A percentile compares a stretch with the other conserved stretches of the same genome.
Conservation (phyloP, 2,797 vertebrate genomes). For the Eremophila alpestris region DNA sequence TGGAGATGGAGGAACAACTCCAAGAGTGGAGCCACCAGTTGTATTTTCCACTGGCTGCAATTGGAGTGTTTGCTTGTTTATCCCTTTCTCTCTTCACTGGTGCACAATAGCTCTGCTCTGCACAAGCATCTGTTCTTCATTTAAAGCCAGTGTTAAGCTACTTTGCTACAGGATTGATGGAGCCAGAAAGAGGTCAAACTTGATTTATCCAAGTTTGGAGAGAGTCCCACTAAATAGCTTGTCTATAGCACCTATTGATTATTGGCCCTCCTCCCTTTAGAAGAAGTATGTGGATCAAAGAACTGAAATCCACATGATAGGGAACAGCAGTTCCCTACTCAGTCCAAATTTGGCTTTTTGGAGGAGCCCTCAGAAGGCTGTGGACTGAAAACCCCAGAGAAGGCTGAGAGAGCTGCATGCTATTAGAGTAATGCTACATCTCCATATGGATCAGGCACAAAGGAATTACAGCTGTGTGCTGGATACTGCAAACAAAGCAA, state of each 20-base stretch:
- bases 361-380: background rate
- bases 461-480: background rate
- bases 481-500: background rate
- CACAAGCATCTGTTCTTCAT: slow-evolving; percentile 7
- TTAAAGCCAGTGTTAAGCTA: background rate
- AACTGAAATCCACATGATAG: background rate
- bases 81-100: background rate
- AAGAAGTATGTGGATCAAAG: background rate
- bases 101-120: background rate
- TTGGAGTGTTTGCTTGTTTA: background rate
- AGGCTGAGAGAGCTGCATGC: fast-evolving
- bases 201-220: background rate
- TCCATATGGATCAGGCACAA: background rate
- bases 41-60: background rate
- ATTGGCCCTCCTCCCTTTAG: background rate
- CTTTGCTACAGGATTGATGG: background rate
- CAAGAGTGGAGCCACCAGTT: background rate
- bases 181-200: background rate
- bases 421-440: background rate
- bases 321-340: background rate
- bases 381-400: background rate
- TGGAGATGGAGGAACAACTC: background rate
- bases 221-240: background rate
- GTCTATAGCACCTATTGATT: background rate
- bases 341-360: background rate